Evolutionary conservation across 2,797 vertebrate genomes (phyloP).

Genomic region (Intellagama lesueurii): DNA sequence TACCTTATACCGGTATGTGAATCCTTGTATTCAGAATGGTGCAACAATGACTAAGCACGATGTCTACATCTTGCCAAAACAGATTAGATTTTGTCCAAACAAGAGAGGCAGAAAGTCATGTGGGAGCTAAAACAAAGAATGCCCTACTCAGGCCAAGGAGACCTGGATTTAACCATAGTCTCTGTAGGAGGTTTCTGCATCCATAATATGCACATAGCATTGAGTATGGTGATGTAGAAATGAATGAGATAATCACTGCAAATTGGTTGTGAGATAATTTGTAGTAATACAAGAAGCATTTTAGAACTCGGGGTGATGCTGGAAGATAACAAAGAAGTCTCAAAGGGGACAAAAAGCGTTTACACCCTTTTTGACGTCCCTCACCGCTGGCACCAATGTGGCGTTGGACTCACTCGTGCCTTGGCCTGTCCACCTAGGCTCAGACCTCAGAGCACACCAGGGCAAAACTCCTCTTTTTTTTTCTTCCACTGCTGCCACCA

Average conservation of each 20-base stretch:
- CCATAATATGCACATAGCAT: not conserved
- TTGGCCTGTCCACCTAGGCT: too few relatives aligned
- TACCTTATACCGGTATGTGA: conserved; percentile 47
- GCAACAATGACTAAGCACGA: conserved; percentile 61
- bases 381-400: too few relatives aligned
- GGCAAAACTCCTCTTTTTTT: too few relatives aligned
- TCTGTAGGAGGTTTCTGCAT: not conserved
- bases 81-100: conserved; percentile 20
- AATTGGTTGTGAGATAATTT: not conserved
- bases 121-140: not conserved
- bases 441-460: too few relatives aligned
- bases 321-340: not conserved
- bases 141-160: not conserved
- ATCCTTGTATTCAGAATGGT: conserved; percentile 33
- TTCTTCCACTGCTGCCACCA: too few relatives aligned
- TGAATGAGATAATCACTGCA: not conserved
- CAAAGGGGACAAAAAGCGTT: too few relatives aligned
- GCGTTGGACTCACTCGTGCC: too few relatives aligned
- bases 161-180: not conserved
- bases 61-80: conserved; percentile 38
- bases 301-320: not conserved
- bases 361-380: too few relatives aligned
- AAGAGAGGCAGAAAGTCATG: not conserved
- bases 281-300: not conserved
- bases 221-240: not conserved